These are phyloP conservation scores for Entomobrya multifasciata DNA, from an alignment of 2,888 invertebrate genomes.

Conservation along the genomic window DNA sequence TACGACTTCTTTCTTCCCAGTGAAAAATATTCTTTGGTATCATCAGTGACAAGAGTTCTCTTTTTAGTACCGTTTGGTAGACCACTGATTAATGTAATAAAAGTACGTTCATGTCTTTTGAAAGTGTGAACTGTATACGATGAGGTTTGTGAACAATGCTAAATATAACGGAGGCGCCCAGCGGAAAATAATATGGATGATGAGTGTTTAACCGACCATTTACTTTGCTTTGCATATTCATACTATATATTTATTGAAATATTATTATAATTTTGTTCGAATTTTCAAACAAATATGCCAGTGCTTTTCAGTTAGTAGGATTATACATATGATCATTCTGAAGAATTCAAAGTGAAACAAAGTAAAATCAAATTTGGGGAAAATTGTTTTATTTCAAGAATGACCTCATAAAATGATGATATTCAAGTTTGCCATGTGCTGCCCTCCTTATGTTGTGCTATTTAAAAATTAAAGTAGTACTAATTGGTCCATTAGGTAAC, in stretches of 20 bases:
- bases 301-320: too few species aligned
- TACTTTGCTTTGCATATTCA: constrained; percentile 6
- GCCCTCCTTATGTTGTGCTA: too few species aligned
- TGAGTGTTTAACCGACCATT: constrained; percentile 34
- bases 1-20: not conserved
- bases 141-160: not conserved
- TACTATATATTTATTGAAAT: constrained; percentile 7
- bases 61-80: too few species aligned
- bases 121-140: constrained; percentile 12
- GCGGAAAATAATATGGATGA: constrained; percentile 18
- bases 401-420: too few species aligned
- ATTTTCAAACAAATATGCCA: not conserved
- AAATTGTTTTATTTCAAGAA: not conserved
- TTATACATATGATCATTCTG: not conserved
- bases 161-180: not conserved
- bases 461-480: too few species aligned
- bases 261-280: constrained; percentile 17
- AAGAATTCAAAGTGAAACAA: not conserved
- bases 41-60: not conserved
- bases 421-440: too few species aligned
- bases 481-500: not conserved
- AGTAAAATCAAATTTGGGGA: not conserved
- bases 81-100: too few species aligned
- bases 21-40: not conserved
- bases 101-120: too few species aligned